Base-by-base conservation (phyloP, 2,888 invertebrate species). In the Eueremaeus valkanovi region DNA sequence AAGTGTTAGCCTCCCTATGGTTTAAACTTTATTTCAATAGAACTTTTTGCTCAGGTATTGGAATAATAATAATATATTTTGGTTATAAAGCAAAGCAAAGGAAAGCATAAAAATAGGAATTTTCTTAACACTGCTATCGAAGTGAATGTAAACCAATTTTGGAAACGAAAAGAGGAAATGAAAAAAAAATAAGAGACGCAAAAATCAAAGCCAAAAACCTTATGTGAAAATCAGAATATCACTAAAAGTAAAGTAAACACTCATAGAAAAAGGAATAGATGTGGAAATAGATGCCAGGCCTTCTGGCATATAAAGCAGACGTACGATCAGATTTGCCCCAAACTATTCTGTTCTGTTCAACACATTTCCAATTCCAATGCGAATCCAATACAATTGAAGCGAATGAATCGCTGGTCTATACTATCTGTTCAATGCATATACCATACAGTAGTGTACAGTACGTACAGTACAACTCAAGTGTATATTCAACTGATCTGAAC, bases 321-420 rank as follows among this genome's bases (percentile, higher is more conserved):
- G 36, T 66, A 3, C 1, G 66, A 66, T 33, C 66, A 36, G 36
- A 66, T 66, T 66, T 66, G 66, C 66, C 36, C 21, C 36, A 66
- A 66, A 66, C 66, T 66, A 66, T 66, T 33, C 31, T 8, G 18
- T 36, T 36, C 6, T 36, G 5, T 36, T 36, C 29, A 63, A 16
- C 6, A 1, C 2, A 61, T 66, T 66, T 36, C 36, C 66, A 66
- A 66, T 66, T 36, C 66, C 66, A 66, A 66, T 66, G 66, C 36
- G 6, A 21, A 21, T 21, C 16, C 3, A 33, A 63, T n/a, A 31
- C 31, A 33, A 66, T 3, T 66, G 3, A 36, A 13, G 40, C 66
- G 61, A 61, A 61, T 31, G 24, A 29, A 18, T 61, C 61, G 1
- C 1, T 21, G 16, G 18, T 31, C 3, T 11, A 11, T 1, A 11